These are phyloP conservation scores for Bombus sylvicola DNA, from an alignment of 1,140 invertebrate species.

Conservation along the genomic window DNA sequence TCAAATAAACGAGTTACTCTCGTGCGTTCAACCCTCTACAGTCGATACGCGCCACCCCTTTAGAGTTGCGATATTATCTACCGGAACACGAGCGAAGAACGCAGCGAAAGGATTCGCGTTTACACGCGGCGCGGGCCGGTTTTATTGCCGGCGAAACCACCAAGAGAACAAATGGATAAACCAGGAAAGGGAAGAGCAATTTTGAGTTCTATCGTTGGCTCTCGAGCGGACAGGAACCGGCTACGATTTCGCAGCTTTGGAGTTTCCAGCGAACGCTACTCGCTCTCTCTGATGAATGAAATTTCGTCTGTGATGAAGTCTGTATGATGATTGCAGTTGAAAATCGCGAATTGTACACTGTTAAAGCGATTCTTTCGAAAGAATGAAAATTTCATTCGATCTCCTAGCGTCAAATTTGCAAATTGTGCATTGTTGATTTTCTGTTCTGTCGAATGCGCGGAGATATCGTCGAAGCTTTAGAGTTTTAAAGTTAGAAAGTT, in stretches of 20 bases:
- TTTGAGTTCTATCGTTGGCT: background rate
- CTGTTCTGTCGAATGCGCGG: too few relatives aligned
- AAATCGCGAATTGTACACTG: too few relatives aligned
- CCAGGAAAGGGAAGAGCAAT: background rate
- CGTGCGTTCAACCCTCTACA: background rate
- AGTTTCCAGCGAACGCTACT: background rate
- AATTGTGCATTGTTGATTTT: too few relatives aligned
- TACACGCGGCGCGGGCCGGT: background rate
- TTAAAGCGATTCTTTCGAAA: too few relatives aligned
- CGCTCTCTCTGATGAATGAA: background rate
- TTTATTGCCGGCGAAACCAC: constrained; percentile 28
- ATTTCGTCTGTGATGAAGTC: background rate
- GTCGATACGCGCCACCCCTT: background rate
- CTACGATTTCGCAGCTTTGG: background rate
- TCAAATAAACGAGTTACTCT: constrained; percentile 10
- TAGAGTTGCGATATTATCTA: constrained; percentile 16
- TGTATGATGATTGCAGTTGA: too few relatives aligned
- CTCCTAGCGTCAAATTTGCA: too few relatives aligned
- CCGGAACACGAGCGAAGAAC: background rate
- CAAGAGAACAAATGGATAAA: background rate
- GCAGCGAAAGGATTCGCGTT: constrained; percentile 4
- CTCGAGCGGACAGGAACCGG: background rate
- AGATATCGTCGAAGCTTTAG: too few relatives aligned
- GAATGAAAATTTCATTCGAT: too few relatives aligned
- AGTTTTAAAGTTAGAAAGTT: too few relatives aligned